Conservation (phyloP, 1,140 invertebrate genomes). For the Conus ventricosus region DNA sequence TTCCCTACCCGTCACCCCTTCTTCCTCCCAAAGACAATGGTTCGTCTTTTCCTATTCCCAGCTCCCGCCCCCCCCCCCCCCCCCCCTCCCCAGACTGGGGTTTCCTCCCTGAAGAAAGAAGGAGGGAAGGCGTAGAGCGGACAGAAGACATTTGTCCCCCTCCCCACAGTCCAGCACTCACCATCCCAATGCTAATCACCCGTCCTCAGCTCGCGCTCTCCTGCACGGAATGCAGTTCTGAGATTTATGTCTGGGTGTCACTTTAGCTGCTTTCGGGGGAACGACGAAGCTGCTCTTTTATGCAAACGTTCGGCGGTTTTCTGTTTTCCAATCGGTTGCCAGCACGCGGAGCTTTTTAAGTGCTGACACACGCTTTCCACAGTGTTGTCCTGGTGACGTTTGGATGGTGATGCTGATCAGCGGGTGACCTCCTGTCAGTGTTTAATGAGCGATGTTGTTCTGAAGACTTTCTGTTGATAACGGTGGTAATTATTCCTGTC, state of each 20-base stretch:
- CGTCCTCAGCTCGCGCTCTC: background rate
- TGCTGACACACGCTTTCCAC: too few species aligned
- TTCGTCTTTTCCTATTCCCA: background rate
- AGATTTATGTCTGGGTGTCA: background rate
- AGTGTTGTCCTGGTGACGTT: too few species aligned
- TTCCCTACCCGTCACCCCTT: background rate
- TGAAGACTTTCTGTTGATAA: too few species aligned
- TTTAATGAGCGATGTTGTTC: too few species aligned
- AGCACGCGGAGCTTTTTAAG: background rate
- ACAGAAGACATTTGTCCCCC: slow-evolving; percentile 5
- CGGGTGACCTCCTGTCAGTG: too few species aligned
- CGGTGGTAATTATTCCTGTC: too few species aligned
- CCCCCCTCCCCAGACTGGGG: background rate
- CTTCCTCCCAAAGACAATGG: background rate
- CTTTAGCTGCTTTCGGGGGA: background rate
- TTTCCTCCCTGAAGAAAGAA: background rate
- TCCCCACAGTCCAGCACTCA: background rate
- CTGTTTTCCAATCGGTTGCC: background rate
- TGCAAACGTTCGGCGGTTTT: background rate
- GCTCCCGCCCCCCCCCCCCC: background rate
- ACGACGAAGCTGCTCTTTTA: background rate
- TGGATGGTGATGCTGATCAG: too few species aligned
- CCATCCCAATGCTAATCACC: background rate
- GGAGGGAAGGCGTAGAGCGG: background rate
- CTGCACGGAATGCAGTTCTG: background rate